Conservation (phyloP, 2,113 vertebrate species). For the Phyllostomus discolor region DNA sequence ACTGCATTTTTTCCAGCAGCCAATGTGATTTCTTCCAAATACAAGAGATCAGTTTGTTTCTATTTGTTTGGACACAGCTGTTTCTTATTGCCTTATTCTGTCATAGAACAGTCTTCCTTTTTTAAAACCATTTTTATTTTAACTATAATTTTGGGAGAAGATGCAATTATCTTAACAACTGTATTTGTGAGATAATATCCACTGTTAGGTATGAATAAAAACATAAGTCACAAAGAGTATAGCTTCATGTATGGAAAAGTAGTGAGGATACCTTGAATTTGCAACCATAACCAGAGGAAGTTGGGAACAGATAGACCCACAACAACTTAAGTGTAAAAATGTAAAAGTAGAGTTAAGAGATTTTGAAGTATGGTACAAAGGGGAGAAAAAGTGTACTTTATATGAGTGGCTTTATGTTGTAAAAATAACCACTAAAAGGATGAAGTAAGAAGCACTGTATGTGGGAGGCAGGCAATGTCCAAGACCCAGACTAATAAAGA, state of each 20-base stretch:
- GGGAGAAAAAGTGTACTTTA: not conserved
- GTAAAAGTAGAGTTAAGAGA: not conserved
- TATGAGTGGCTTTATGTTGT: not conserved
- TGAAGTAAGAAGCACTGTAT: not conserved
- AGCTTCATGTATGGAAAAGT: not conserved
- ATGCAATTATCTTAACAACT: not conserved
- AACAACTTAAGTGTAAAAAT: not conserved
- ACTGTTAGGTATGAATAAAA: constrained; percentile 19
- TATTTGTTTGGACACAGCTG: constrained; percentile 46
- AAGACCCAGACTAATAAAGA: not conserved
- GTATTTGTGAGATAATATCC: not conserved
- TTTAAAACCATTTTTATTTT: constrained; percentile 10
- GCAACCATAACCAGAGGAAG: not conserved
- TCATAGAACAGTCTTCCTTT: not conserved
- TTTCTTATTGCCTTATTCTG: constrained; percentile 23
- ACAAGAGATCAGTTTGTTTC: constrained; percentile 50
- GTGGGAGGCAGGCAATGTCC: not conserved
- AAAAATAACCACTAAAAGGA: not conserved
- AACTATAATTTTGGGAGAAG: not conserved
- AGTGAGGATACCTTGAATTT: not conserved
- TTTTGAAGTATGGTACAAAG: not conserved
- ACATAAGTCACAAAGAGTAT: not conserved
- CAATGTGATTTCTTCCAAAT: constrained; percentile 11
- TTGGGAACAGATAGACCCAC: not conserved
- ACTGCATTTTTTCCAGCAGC: constrained; percentile 38